Percentiles rank a stretch among this genome's conserved stretches.
These are phyloP conservation scores for Chlorodrepanis virens DNA, from an alignment of 2,113 vertebrate species.

Conservation along the genomic window DNA sequence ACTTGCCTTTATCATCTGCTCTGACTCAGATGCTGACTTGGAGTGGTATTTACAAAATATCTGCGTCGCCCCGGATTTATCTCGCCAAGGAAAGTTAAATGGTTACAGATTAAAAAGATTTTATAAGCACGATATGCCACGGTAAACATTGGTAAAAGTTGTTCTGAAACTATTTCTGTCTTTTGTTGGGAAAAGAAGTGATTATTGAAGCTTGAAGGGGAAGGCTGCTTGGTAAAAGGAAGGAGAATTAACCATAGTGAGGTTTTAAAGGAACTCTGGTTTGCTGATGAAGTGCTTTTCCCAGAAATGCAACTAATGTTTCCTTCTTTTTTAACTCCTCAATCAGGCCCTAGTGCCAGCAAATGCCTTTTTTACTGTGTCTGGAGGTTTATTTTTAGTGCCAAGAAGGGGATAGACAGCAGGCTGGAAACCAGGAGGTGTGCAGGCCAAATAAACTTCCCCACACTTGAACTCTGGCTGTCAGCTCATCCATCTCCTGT, in stretches of 20 bases:
- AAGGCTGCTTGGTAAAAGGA: conserved; percentile 2
- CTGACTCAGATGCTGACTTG: conserved; percentile 2
- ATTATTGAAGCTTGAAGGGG: conserved; percentile 48
- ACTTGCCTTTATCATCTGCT: conserved; percentile 13
- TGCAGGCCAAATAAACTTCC: background rate
- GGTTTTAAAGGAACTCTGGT: conserved; percentile 40
- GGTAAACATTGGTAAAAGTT: conserved; percentile 34
- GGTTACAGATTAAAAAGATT: conserved; percentile 68
- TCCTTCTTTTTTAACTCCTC: conserved; percentile 22
- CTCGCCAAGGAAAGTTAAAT: conserved; percentile 65
- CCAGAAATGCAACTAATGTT: conserved; percentile 32
- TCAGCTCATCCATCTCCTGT: background rate
- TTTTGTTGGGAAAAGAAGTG: conserved; percentile 28
- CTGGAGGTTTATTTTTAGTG: conserved; percentile 42
- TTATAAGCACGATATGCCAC: conserved; percentile 55
- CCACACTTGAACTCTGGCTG: background rate
- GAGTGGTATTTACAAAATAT: conserved; percentile 62
- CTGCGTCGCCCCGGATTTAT: background rate
- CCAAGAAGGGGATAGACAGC: background rate
- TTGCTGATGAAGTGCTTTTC: conserved; percentile 56
- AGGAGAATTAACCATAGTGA: background rate
- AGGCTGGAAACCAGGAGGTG: background rate
- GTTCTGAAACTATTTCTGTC: conserved; percentile 22
- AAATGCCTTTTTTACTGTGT: background rate
- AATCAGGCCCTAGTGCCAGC: background rate